Evolutionary conservation across 2,113 vertebrate genomes (phyloP), one percentile per base, ranked within the genome.

Genomic region (Rafetus swinhoei): DNA sequence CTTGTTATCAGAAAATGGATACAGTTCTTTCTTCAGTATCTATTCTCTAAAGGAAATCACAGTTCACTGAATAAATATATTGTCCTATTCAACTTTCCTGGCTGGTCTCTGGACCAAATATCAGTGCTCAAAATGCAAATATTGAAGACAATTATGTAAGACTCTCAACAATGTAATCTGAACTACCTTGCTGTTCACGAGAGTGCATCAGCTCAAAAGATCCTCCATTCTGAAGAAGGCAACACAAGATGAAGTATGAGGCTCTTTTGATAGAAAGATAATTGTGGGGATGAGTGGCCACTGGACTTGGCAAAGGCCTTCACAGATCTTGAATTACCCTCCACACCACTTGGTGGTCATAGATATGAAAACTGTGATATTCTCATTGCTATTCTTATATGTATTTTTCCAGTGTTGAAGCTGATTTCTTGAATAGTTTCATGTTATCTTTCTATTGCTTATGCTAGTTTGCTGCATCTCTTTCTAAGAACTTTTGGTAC

Each of bases 401-500:
- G 1, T 8, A 53, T 85, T 85, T 92, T 92, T 94, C 53, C 83
- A 9, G 77, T 0, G 82, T 81, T 6, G 90, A 91, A 89, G 60
- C 77, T 74, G 82, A 94, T 74, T 69, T 79, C 82, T 13, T 45
- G 93, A 91, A 93, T 82, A 35, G 18, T 35, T 8, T 35, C n/a
- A 35, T 72, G 16, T n/a, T 14, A 53, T 85, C 85, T 90, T 90
- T 94, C 53, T 85, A 9, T 77, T 0, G 82, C 85, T 9, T 89
- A 93, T 89, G 60, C 82, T 74, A 85, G 93, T 65, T 54, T 79
- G 86, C 16, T 52, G 93, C 89, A 94, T 87, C 94, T 93, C 93
- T 94, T 93, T 93, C 94, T 35, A 97, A 96, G 88, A 85, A 90
- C 79, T 97, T 95, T 88, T 97, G 91, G 74, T 90, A 93, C 15